Base-by-base conservation (phyloP, 2,113 vertebrate genomes). In the Pedionomus torquatus region DNA sequence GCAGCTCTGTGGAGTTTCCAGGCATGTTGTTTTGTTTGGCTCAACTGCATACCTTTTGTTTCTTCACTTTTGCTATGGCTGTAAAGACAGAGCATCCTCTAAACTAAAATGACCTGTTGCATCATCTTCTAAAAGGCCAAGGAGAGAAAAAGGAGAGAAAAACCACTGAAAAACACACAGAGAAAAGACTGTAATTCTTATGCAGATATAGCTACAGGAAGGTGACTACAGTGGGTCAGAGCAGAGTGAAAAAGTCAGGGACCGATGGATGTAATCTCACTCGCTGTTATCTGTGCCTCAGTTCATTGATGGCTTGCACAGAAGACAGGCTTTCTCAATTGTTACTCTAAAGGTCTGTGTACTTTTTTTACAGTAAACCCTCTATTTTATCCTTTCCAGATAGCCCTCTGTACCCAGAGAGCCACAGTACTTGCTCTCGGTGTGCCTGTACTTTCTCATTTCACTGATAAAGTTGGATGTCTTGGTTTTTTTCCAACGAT, bases 211-310 rank as follows among this genome's bases (percentile, higher is more conserved):
- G 43, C 31, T 48, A 3, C 13, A 24, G 75, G 24, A 61, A 33
- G 17, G n/a, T 57, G 55, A 24, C 13, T 51, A 0, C 7, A 1
- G 0, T 25, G n/a, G 48, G 44, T 64, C 57, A 55, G 35, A 41
- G 31, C 3, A 33, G 49, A 88, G 33, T 41, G 52, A 69, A n/a
- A 43, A 80, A 13, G 37, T 69, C 31, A 72, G 68, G 13, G 64
- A 43, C 1, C 10, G 11, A 31, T 68, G 33, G 8, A 7, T 57
- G 72, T 55, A 5, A 55, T n/a, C 9, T 51, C 25, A 11, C 17
- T 33, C 52, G 16, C 37, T 85, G 48, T 39, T 76, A 30, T 35
- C 70, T 24, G 8, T 52, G 65, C 68, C 37, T 43, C 7, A 9
- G 35, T 19, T 72, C 58, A 25, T 4, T 64, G 63, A 51, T 37